Percentiles rank a stretch among this genome's conserved stretches.
These are phyloP conservation scores for Galleria mellonella DNA, from an alignment of 1,140 invertebrate species.

Conservation along the genomic window DNA sequence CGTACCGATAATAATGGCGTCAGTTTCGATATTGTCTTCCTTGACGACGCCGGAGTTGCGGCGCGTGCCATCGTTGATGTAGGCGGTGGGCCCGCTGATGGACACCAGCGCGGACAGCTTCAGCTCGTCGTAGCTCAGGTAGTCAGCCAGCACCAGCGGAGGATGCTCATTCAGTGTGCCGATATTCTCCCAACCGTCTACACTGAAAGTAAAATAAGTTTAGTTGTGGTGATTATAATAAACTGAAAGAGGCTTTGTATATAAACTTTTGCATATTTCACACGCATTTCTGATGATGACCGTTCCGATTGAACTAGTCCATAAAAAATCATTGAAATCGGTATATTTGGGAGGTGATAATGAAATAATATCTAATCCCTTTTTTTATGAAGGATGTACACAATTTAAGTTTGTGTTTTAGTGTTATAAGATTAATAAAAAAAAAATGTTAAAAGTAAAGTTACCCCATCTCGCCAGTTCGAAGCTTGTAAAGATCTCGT, in stretches of 20 bases:
- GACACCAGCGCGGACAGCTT: conserved; percentile 77
- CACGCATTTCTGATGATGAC: no score
- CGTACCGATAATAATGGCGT: conserved; percentile 56
- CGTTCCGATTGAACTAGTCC: no score
- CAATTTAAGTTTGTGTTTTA: no score
- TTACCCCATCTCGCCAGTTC: conserved; percentile 48
- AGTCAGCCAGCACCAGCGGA: conserved; percentile 48
- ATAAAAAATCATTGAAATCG: no score
- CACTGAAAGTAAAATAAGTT: neutral
- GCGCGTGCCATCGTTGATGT: conserved; percentile 79
- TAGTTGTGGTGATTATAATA: neutral
- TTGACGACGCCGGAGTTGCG: conserved; percentile 73
- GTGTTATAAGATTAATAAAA: no score
- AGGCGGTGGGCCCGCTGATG: conserved; percentile 77
- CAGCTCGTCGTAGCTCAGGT: conserved; percentile 77
- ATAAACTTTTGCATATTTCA: no score
- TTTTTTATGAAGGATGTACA: no score
- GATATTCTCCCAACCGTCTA: neutral
- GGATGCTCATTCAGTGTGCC: neutral
- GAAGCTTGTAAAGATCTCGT: conserved; percentile 56
- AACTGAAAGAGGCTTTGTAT: no score
- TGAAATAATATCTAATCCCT: no score
- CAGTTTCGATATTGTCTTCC: conserved; percentile 29
- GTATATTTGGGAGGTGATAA: no score
- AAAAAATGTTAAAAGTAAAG: no score